Conservation (phyloP, 1,140 invertebrate genomes). For the Proctacanthus coquilletti region DNA sequence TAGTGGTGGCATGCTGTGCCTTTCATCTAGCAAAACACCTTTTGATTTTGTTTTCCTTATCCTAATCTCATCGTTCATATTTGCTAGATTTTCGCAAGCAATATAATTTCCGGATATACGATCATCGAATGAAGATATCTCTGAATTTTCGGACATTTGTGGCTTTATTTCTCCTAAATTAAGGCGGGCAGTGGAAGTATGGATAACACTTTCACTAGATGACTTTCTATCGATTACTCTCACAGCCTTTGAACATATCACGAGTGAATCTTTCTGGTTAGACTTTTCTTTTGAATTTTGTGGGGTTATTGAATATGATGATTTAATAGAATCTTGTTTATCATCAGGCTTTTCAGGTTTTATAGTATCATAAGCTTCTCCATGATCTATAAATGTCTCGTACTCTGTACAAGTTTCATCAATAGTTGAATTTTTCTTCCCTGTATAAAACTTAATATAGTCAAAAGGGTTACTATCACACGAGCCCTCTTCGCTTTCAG, state of each 20-base stretch:
- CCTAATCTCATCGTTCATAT: conserved; percentile 36
- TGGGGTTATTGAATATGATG: not conserved
- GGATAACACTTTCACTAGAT: conserved; percentile 19
- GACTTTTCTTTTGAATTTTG: conserved; percentile 17
- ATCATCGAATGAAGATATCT: conserved; percentile 40
- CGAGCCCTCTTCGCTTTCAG: conserved; percentile 28
- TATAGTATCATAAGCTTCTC: conserved; percentile 6
- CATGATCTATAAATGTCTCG: conserved; percentile 35
- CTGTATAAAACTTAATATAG: conserved; percentile 44
- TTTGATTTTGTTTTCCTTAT: conserved; percentile 8
- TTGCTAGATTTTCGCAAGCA: conserved; percentile 47
- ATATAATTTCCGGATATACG: conserved; percentile 33
- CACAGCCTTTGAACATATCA: conserved; percentile 23
- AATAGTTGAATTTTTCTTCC: conserved; percentile 18
- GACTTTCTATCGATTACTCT: conserved; percentile 19
- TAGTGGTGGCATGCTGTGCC: conserved; percentile 33
- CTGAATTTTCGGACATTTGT: conserved; percentile 35
- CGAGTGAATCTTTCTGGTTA: conserved; percentile 25
- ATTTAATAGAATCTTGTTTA: not conserved
- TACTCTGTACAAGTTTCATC: conserved; percentile 17
- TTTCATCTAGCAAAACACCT: conserved; percentile 6
- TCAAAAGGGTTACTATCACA: conserved; percentile 42
- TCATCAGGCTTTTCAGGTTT: conserved; percentile 9
- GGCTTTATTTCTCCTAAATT: conserved; percentile 17
- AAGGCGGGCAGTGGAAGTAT: conserved; percentile 33